Evolutionary conservation across 2,888 invertebrate genomes (phyloP).

Genomic region (Patella ulyssiponensis): DNA sequence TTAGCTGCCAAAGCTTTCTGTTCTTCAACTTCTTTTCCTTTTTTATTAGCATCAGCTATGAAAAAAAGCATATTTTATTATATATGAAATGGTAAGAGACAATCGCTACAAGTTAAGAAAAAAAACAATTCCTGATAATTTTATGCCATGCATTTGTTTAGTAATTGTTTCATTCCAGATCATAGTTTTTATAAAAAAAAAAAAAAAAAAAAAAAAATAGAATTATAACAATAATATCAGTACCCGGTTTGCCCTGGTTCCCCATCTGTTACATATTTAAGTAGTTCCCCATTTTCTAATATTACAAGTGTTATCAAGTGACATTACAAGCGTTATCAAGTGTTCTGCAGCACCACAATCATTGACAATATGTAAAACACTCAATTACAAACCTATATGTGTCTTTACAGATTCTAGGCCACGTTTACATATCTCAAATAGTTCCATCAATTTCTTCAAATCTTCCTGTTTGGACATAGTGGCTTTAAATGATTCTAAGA

Average conservation of each 20-base stretch:
- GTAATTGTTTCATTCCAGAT: too few species aligned
- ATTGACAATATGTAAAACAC: too few species aligned
- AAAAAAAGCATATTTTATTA: background rate
- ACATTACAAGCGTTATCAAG: too few species aligned
- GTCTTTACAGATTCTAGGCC: background rate
- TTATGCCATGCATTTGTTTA: background rate
- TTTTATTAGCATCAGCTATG: slow-evolving; percentile 44
- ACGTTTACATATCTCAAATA: slow-evolving; percentile 11
- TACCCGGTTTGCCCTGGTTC: too few species aligned
- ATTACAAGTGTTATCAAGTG: too few species aligned
- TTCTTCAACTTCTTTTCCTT: slow-evolving; percentile 39
- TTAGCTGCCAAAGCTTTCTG: slow-evolving; percentile 28
- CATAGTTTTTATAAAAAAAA: too few species aligned
- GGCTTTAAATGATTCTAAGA: background rate
- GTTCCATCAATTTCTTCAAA: slow-evolving; percentile 11
- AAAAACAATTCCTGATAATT: background rate
- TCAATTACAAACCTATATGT: background rate
- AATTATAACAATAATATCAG: too few species aligned
- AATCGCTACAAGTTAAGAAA: background rate
- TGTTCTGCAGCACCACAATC: too few species aligned
- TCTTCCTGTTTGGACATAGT: slow-evolving; percentile 1
- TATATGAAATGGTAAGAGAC: background rate
- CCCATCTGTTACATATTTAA: too few species aligned
- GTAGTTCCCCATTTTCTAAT: too few species aligned
- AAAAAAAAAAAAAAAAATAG: too few species aligned